Evolutionary conservation across 2,888 invertebrate genomes (phyloP), one percentile per base, ranked within the genome.

Genomic region (Dusona sp.): DNA sequence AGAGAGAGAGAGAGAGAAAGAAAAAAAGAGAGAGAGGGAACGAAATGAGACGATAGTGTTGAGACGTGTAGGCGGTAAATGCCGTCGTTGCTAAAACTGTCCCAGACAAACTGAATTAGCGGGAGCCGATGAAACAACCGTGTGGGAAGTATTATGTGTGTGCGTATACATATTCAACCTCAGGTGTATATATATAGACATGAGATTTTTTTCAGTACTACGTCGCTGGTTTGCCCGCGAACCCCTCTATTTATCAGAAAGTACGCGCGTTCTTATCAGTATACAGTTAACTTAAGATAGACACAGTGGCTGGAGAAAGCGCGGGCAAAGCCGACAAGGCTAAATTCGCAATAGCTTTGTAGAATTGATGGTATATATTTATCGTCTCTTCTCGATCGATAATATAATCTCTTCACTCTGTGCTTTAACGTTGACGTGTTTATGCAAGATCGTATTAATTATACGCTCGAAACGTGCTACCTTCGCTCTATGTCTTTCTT

Each of bases 21-120:
- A 25, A 57, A 54, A 36, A 9, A 19, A 25, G 57, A 29, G 33
- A 57, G 36, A 36, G 45, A 36, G 48, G 22, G 13, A 51, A 3
- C 9, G 33, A 65, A n/a, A 65, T 6, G 79, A 25, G 11, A 64
- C 6, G 42, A 36, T 25, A 25, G 54, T 11, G n/a, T 2, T 54
- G 70, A 77, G 33, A 57, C 45, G 67, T 51, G 85, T 86, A 72
- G 85, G 86, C 42, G 72, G 65, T 42, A 29, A 70, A 70, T 65
- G 45, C 68, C 65, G 70, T 8, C 77, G 83, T 54, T 45, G 83
- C 83, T 83, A 86, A 83, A 86, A 86, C 65, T 51, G 86, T 86
- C 86, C 77, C 86, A 80, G 86, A 86, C 83, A 78, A 78, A 78
- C 67, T 72, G 80, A 83, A 83, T 86, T 83, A 80, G 67, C 79